Base-by-base conservation (phyloP, 2,888 invertebrate genomes). In the Gastrophysa polygoni region DNA sequence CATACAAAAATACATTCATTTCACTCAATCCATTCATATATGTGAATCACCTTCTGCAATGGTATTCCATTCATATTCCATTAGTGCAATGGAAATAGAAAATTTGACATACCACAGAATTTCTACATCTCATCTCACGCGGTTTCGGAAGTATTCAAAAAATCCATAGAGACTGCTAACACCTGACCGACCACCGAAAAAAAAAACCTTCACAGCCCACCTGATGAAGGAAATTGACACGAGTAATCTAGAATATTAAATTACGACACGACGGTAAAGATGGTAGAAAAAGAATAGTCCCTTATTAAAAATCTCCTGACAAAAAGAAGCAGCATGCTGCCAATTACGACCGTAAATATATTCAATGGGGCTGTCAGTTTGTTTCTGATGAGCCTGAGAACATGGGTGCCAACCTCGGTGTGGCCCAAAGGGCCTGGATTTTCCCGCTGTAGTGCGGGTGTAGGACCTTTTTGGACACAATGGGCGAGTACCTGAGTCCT, bases 311-410 rank as follows among this genome's bases (percentile, higher is more conserved):
- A 68, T 67, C 61, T 68, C 57, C 61, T 64, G 68, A 63, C 66
- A 63, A 71, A 66, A 68, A 67, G 65, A 64, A 68, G 64, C 72
- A 71, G 72, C 72, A 67, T 72, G 72, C 66, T 67, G 72, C 72
- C 72, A 72, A 72, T 72, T 72, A 72, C 67, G 66, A 63, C 62
- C 68, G 68, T 69, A 70, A 71, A 71, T 67, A 68, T 63, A 72
- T 71, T 71, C 68, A 70, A 72, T 68, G 66, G 71, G 68, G 56
- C 68, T 71, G 70, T 69, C 70, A 68, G 66, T 67, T 68, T 56
- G 59, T 63, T 63, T 67, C 63, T 71, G 72, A 72, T 67, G 70
- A 72, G 70, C 68, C 68, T 72, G 72, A 71, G 70, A 72, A 69
- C 61, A 60, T 63, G 64, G 68, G 62, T 68, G 59, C 51, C 48